phyloP scores from a whole-genome alignment of 2,888 invertebrate species.

The Dimorphilus gyrociliatus region DNA sequence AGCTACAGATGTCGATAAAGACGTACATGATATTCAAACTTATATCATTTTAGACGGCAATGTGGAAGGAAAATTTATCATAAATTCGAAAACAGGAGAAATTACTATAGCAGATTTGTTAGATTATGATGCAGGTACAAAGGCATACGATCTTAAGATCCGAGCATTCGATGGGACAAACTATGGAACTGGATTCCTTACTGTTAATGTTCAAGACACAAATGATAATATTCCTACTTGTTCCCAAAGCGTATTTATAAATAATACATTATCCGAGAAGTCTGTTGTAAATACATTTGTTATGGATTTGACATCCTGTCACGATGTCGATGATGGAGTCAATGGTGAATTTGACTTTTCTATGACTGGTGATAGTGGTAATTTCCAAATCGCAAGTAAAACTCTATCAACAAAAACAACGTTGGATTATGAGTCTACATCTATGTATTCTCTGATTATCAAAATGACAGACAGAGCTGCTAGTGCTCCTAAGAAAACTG shows the following conservation, averaged over 20 bases:
- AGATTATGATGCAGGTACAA: slow-evolving; percentile 12
- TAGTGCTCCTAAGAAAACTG: slow-evolving; percentile 3
- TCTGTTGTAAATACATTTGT: slow-evolving; percentile 13
- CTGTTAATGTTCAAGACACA: slow-evolving; percentile 16
- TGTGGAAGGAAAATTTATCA: slow-evolving; percentile 14
- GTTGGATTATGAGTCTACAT: slow-evolving; percentile 14
- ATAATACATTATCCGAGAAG: slow-evolving; percentile 10
- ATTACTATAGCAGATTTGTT: slow-evolving; percentile 10
- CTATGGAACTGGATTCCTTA: slow-evolving; percentile 12
- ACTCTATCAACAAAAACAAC: too few relatives aligned
- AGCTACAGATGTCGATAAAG: slow-evolving; percentile 18
- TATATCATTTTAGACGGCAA: slow-evolving; percentile 18
- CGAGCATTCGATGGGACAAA: slow-evolving; percentile 10
- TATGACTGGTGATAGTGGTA: too few relatives aligned
- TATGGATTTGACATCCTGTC: slow-evolving; percentile 13
- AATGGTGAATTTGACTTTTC: slow-evolving; percentile 13
- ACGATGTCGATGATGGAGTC: slow-evolving; percentile 14
- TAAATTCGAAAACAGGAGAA: slow-evolving; percentile 8
- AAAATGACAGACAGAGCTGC: slow-evolving; percentile 11
- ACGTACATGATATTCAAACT: slow-evolving; percentile 13
- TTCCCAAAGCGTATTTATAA: slow-evolving; percentile 13
- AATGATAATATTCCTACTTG: slow-evolving; percentile 21
- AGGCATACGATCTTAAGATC: slow-evolving; percentile 11
- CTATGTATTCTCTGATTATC: slow-evolving; percentile 10
- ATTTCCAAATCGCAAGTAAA: too few relatives aligned